phyloP scores from a whole-genome alignment of 1,140 invertebrate species.

The Apis cerana region DNA sequence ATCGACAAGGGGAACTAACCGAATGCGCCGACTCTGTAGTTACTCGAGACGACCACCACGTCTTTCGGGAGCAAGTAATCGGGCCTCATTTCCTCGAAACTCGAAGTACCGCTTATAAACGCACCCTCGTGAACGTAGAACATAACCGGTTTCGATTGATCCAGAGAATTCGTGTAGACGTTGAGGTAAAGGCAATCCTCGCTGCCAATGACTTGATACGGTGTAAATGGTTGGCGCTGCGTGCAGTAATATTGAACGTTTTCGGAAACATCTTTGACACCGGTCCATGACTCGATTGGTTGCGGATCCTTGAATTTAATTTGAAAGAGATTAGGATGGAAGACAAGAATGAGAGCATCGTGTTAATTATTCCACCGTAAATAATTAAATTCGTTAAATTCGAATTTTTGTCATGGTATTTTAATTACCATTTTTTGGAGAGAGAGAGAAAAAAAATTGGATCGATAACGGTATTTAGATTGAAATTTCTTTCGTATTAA shows the following conservation, averaged over 20 bases:
- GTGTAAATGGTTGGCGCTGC: slow-evolving; percentile 12
- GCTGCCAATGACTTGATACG: slow-evolving; percentile 45
- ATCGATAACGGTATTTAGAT: too few species aligned
- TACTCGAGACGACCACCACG: slow-evolving; percentile 82
- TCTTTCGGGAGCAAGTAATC: slow-evolving; percentile 81
- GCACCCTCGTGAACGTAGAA: slow-evolving; percentile 84
- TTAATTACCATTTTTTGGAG: too few species aligned
- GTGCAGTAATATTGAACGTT: slow-evolving; percentile 78
- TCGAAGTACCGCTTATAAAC: slow-evolving; percentile 80
- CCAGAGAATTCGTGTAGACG: slow-evolving; percentile 85
- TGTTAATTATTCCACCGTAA: too few species aligned
- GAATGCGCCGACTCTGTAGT: slow-evolving; percentile 82
- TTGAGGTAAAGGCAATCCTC: slow-evolving; percentile 94
- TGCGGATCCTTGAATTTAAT: slow-evolving; percentile 80
- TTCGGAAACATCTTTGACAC: slow-evolving; percentile 80
- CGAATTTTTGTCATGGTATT: too few species aligned
- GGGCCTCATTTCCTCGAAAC: slow-evolving; percentile 70
- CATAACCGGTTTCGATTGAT: slow-evolving; percentile 76
- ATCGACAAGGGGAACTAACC: slow-evolving; percentile 69
- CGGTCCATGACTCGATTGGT: slow-evolving; percentile 82
- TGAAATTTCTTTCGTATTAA: too few species aligned
- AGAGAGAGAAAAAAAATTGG: too few species aligned
- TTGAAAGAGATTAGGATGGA: too few species aligned
- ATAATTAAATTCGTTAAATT: too few species aligned
- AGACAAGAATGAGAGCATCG: too few species aligned